Evolutionary conservation across 2,888 invertebrate genomes (phyloP), one percentile per base, ranked within the genome.

Genomic region (Zhengitettix transpicula): DNA sequence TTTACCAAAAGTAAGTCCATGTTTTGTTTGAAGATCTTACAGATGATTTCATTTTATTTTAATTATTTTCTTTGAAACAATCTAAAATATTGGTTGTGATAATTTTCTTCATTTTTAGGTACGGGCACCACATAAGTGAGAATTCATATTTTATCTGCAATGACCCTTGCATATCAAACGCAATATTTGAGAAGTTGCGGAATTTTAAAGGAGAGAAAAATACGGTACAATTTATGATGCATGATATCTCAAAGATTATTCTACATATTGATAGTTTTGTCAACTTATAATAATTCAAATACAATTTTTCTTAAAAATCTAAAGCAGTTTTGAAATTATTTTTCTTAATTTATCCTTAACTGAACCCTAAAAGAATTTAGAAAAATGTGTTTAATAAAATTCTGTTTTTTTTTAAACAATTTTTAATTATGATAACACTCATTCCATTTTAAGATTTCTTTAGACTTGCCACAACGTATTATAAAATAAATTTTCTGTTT

Each of bases 61-160:
- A 55, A n/a, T 42, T 9, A 53, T n/a, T n/a, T n/a, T n/a, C n/a
- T n/a, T n/a, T n/a, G n/a, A n/a, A 42, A 59, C 2, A 47, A 47
- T 47, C 12, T 47, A 2, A 47, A 47, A n/a, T 14, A 14, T 47
- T 55, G 17, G 40, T 12, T 40, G 1, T 55, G n/a, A 57, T n/a
- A 41, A 10, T 1, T 12, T 55, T 5, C 15, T 59, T 61, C 56
- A 63, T 61, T 66, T 68, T 51, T 66, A 84, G 82, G 61, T 97
- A 92, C 72, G 99, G 99, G 0, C 86, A 85, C 73, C 98, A 99
- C 74, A 78, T 90, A 41, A 85, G 86, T 10, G 78, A 83, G 64
- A 93, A 92, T 74, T 90, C 91, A 0, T 99, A 99, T 74, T 94
- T 83, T 75, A 80, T 93, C 63, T 93, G 94, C 71, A 78, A 89